A percentile compares a stretch with the other conserved stretches of the same genome.
Conservation (phyloP, 2,113 vertebrate species). For the Phalacrocorax aristotelis region DNA sequence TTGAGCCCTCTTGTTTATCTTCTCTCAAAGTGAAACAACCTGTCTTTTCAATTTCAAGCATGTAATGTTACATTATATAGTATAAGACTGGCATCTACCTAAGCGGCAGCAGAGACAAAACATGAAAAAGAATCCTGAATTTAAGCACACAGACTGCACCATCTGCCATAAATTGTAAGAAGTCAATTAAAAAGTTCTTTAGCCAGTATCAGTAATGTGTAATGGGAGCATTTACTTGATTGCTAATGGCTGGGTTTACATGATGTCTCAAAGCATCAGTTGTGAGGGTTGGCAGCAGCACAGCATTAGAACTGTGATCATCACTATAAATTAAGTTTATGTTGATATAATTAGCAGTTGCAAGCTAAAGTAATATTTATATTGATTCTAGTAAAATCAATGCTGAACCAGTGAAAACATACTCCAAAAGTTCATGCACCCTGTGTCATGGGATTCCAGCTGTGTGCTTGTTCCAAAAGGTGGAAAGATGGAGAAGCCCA, state of each 20-base stretch:
- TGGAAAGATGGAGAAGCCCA: neutral
- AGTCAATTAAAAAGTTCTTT: conserved; percentile 76
- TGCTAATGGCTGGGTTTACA: conserved; percentile 73
- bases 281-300: conserved; percentile 62
- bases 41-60: neutral
- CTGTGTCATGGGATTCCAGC: neutral
- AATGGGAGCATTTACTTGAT: conserved; percentile 70
- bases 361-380: conserved; percentile 76
- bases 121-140: neutral
- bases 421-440: conserved; percentile 12
- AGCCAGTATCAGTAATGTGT: conserved; percentile 58
- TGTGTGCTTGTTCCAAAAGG: neutral
- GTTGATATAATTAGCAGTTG: conserved; percentile 79
- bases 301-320: conserved; percentile 70
- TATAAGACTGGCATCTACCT: neutral
- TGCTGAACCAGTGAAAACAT: conserved; percentile 55
- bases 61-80: neutral
- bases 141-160: neutral
- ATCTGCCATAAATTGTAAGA: conserved; percentile 61
- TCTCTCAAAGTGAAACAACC: neutral
- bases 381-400: conserved; percentile 67
- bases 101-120: neutral
- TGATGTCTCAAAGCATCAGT: conserved; percentile 61
- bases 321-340: conserved; percentile 78
- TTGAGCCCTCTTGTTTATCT: neutral